Percentiles rank a stretch among this genome's conserved stretches.
These are phyloP conservation scores for Naja naja DNA, from an alignment of 2,113 vertebrate species.

Conservation along the genomic window DNA sequence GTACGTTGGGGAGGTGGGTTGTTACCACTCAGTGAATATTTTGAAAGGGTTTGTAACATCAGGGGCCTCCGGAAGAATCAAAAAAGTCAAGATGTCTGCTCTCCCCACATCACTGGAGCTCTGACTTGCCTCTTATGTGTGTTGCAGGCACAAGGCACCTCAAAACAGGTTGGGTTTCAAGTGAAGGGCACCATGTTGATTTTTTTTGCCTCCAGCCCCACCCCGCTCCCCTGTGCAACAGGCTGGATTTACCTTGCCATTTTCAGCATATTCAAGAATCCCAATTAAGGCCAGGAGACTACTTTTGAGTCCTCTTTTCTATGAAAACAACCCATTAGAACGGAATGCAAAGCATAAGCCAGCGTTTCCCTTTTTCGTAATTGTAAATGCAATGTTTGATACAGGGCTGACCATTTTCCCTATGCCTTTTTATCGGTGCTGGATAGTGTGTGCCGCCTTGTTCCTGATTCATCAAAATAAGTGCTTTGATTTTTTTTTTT, in stretches of 20 bases:
- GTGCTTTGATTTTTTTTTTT: slow-evolving; percentile 7
- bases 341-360: slow-evolving; percentile 51
- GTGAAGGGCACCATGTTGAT: neutral
- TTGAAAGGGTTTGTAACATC: slow-evolving; percentile 72
- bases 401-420: slow-evolving; percentile 59
- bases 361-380: slow-evolving; percentile 58
- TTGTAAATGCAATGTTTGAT: slow-evolving; percentile 49
- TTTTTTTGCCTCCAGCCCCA: neutral
- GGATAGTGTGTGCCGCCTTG: slow-evolving; percentile 36
- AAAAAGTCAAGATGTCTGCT: neutral
- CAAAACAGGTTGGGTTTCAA: neutral
- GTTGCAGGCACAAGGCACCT: neutral
- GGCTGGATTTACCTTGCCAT: slow-evolving; percentile 45
- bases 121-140: neutral
- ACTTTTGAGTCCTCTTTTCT: slow-evolving; percentile 69
- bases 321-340: slow-evolving; percentile 55
- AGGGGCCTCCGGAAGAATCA: neutral
- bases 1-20: neutral
- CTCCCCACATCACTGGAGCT: neutral
- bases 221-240: neutral
- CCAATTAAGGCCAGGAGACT: slow-evolving; percentile 63
- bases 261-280: slow-evolving; percentile 63
- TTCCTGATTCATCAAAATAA: slow-evolving; percentile 44
- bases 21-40: slow-evolving; percentile 63
- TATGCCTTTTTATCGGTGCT: slow-evolving; percentile 38